phyloP scores from a whole-genome alignment of 2,888 invertebrate genomes.

The Diogma glabrata region DNA sequence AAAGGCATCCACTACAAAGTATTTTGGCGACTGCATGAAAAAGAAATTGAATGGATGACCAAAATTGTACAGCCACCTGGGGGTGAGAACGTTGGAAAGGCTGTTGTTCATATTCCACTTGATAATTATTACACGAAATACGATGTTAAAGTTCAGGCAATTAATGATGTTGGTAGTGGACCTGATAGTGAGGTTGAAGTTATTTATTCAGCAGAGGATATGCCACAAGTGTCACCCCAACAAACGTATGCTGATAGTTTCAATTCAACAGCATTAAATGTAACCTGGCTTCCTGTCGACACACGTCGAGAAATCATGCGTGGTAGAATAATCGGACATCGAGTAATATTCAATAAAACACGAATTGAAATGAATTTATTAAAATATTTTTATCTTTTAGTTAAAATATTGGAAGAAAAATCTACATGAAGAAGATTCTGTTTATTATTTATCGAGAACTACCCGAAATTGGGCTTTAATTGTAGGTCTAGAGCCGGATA shows the following conservation, averaged over 20 bases:
- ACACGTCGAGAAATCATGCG: constrained; percentile 72
- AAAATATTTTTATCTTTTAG: constrained; percentile 32
- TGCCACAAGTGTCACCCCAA: constrained; percentile 85
- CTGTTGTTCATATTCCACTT: constrained; percentile 62
- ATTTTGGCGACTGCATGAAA: constrained; percentile 66
- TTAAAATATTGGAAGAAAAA: constrained; percentile 83
- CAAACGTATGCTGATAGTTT: constrained; percentile 63
- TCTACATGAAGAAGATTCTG: constrained; percentile 61
- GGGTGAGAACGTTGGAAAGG: constrained; percentile 67
- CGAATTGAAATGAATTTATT: constrained; percentile 19
- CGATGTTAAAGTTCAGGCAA: constrained; percentile 74
- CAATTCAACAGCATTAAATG: constrained; percentile 87
- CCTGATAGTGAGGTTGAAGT: constrained; percentile 64
- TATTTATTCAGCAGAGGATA: constrained; percentile 80
- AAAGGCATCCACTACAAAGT: constrained; percentile 83
- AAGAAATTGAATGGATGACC: constrained; percentile 65
- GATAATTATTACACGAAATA: constrained; percentile 73
- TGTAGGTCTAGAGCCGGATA: constrained; percentile 85
- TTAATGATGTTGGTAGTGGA: constrained; percentile 70
- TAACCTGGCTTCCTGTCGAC: constrained; percentile 81
- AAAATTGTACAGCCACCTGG: constrained; percentile 50
- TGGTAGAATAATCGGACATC: constrained; percentile 84
- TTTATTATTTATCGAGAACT: constrained; percentile 75
- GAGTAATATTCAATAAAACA: too few relatives aligned
- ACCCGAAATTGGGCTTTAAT: constrained; percentile 78